These are phyloP conservation scores for Accipiter cooperii DNA, from an alignment of 2,113 vertebrate genomes.

Conservation along the genomic window DNA sequence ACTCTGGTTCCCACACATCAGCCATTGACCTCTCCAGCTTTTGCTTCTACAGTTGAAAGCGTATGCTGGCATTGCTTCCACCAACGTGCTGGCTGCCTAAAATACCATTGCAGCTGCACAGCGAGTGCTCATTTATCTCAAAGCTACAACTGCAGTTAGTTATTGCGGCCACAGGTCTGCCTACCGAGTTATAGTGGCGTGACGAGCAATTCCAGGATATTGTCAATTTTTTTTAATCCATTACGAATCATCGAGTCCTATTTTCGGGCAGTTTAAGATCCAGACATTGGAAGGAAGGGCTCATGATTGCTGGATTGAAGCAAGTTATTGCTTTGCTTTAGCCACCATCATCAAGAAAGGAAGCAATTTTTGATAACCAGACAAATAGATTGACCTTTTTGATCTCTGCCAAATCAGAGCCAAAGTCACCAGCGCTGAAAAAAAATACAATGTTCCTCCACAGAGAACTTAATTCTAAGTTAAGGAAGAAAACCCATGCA, in stretches of 20 bases:
- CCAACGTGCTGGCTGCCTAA: neutral
- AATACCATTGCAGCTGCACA: neutral
- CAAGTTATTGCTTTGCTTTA: neutral
- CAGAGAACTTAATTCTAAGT: neutral
- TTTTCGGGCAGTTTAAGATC: neutral
- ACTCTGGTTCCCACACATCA: neutral
- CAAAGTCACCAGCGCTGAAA: neutral
- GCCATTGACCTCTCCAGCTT: neutral
- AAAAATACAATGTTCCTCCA: neutral
- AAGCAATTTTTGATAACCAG: neutral
- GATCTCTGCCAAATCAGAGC: neutral
- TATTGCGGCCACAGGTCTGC: neutral
- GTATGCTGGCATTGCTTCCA: neutral
- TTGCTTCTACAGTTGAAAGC: neutral
- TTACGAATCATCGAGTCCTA: neutral
- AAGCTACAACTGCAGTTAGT: neutral
- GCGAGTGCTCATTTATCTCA: neutral
- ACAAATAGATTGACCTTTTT: neutral
- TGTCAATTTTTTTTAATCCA: neutral
- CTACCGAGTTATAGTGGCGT: fast-evolving
- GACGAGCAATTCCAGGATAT: neutral
- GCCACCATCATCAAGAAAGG: neutral
- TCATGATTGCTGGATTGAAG: neutral
- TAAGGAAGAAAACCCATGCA: neutral
- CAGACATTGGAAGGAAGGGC: neutral